A percentile compares a stretch with the other conserved stretches of the same genome.
phyloP scores from a whole-genome alignment of 2,888 invertebrate genomes.

The Habrosyne pyritoides region DNA sequence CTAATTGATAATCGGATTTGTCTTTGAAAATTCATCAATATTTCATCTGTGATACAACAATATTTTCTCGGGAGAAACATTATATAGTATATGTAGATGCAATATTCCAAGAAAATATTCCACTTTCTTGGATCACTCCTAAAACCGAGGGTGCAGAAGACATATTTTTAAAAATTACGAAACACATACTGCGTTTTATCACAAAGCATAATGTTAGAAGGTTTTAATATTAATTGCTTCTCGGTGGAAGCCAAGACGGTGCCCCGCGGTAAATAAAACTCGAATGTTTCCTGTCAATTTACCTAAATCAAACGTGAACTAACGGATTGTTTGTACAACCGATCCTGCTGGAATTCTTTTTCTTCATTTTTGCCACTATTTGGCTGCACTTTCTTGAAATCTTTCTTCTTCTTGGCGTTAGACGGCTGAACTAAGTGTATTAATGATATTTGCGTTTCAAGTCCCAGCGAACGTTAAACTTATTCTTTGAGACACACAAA shows the following conservation, averaged over 20 bases:
- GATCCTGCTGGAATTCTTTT: background rate
- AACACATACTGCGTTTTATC: conserved; percentile 20
- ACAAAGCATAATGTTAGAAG: conserved; percentile 24
- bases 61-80: too few relatives aligned
- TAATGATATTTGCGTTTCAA: too few relatives aligned
- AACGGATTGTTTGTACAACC: conserved; percentile 21
- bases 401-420: background rate
- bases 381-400: background rate
- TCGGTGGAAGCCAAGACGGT: conserved; percentile 37
- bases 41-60: too few relatives aligned
- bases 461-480: too few relatives aligned
- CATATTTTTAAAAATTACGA: conserved; percentile 8
- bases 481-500: too few relatives aligned
- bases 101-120: too few relatives aligned
- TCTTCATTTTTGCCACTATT: background rate
- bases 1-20: too few relatives aligned
- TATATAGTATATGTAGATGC: too few relatives aligned
- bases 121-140: too few relatives aligned
- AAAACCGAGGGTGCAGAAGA: too few relatives aligned
- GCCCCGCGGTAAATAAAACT: conserved; percentile 33
- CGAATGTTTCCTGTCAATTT: conserved; percentile 44
- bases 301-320: conserved; percentile 42
- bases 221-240: conserved; percentile 54
- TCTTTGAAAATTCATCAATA: too few relatives aligned
- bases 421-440: background rate